Base-by-base conservation (phyloP, 2,888 invertebrate species). In the Thalpophila matura region DNA sequence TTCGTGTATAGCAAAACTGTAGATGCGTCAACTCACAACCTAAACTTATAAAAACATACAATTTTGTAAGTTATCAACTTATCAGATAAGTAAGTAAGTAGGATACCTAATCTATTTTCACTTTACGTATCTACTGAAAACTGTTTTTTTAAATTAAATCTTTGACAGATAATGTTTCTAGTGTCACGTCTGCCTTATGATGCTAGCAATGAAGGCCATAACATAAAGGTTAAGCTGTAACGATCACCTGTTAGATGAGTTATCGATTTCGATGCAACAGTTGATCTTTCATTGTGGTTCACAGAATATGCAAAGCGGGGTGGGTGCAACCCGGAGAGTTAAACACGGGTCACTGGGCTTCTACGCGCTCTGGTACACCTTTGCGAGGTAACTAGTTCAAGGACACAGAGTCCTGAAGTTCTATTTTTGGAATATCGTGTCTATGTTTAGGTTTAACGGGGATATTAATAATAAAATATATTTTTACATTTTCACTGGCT, bases 261-360 rank as follows among this genome's bases (percentile, higher is more conserved):
- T 50, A 70, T 49, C 33, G 62, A 66, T 66, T 27, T 14, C 20
- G n/a, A 26, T 12, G 12, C 20, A 35, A 29, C 40, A 46, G 26
- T 12, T 71, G 62, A 65, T 22, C 31, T 37, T 12, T 38, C 6
- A 16, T 31, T n/a, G 1, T 27, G 31, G 63, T 27, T 63, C 43
- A 50, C 5, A 16, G 50, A 46, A 24, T 62, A 27, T 2, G 10
- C 12, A n/a, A n/a, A 22, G 6, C 7, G n/a, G 18, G 24, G 46
- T 18, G n/a, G 7, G 1, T 22, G 10, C 18, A 12, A 14, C 40
- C 16, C n/a, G 40, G 10, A 14, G 46, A 26, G 40, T 40, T 24
- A 1, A 35, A 14, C 51, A 16, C 16, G 18, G 64, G 37, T 45
- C 63, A 35, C 7, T 14, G 9, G n/a, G 26, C 26, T 46, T 49